Evolutionary conservation across 2,113 vertebrate species (phyloP), one percentile per base, ranked within the genome.

Genomic region (Lonchura striata): DNA sequence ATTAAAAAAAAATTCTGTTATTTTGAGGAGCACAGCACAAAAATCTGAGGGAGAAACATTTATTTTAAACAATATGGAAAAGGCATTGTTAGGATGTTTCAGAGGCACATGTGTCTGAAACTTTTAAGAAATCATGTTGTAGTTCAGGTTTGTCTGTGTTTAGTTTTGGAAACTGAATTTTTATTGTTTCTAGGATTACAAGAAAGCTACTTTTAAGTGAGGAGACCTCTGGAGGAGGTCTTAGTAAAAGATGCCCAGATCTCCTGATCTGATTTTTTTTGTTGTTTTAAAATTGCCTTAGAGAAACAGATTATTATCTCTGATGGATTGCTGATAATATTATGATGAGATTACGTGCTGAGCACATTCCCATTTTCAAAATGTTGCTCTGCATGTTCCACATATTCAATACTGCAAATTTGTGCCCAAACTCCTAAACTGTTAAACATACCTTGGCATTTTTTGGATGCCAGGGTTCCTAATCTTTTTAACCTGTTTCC

Each of bases 261-360:
- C 27, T 78, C 20, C 42, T 46, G 20, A 64, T 85, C 37, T 44
- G 42, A 20, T 53, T 37, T 61, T 79, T 61, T 30, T 63, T 78
- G 78, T 63, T 70, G 44, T 82, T 81, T 49, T 47, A 37, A 46
- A 76, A 82, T 95, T 90, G 92, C 79, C 52, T 80, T 88, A 42
- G 68, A 96, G 71, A 90, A 92, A 77, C 68, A 81, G 90, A 88
- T 94, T 57, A 44, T 90, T 76, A 82, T 95, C 76, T 85, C 7
- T 69, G 52, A 74, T 52, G 35, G 35, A 61, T 92, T 86, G 56
- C 68, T 88, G 82, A 70, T 92, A 86, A 47, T 86, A 71, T 35
- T 85, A 35, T 39, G 66, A 59, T 74, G 77, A 88, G 39, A 77
- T 90, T 77, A 80, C 82, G 33, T 90, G 42, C 59, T 77, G 82